Evolutionary conservation across 2,113 vertebrate genomes (phyloP), one percentile per base, ranked within the genome.

Genomic region (Illadopsis cleaveri): DNA sequence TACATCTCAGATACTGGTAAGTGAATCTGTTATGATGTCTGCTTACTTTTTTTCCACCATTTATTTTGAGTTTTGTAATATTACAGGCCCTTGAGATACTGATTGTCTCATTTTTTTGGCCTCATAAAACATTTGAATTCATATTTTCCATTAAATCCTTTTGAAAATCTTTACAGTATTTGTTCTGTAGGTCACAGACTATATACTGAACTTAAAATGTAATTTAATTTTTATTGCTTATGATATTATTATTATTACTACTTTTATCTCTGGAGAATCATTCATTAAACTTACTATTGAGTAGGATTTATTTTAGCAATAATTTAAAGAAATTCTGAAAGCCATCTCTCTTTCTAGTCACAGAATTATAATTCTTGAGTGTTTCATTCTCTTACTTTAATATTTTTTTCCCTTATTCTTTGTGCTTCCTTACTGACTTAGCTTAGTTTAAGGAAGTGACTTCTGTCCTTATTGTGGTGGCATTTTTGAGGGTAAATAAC

Each of bases 1-100:
- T 99, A 98, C 89, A 99, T 99, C 97, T 99, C 99, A n/a, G 99
- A 99, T 95, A 99, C 99, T 60, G 99, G 99, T 99, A 98, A 96
- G 98, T 94, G 33, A 80, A 78, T 95, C 66, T 77, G 5, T 79
- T 83, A 23, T 3, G 5, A 51, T 65, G 25, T 18, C 31, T 93
- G n/a, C 33, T 79, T 65, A 44, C 7, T 69, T 73, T 6, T 82
- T 58, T 72, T 4, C 47, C 68, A 23, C 62, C 20, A 40, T 69
- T 65, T 42, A 24, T 77, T 80, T 91, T 81, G 27, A 44, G 0
- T 64, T 84, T 91, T 78, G 11, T 25, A 40, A 7, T 91, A 50
- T 66, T 61, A 44, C 42, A 45, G 44, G 22, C 47, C 27, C 23
- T 91, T 73, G 56, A 76, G 78, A 88, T 91, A 44, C 47, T 48